Evolutionary conservation across 2,888 invertebrate species (phyloP), one percentile per base, ranked within the genome.

Genomic region (Stenodema calcarata): DNA sequence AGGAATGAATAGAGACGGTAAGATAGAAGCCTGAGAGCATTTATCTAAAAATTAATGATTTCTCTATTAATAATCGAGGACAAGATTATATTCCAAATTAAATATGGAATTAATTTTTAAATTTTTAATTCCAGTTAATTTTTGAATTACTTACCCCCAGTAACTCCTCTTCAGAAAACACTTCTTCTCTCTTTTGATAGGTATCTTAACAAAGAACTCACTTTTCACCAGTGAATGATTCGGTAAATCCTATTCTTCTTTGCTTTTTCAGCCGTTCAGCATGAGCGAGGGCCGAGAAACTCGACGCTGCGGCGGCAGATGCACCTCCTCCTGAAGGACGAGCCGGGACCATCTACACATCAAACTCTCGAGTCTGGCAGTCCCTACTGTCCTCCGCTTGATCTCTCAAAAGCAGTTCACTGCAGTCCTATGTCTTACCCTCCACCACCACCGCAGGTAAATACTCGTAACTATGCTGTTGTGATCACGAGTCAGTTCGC

Each of bases 1-100:
- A 14, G 98, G 98, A 87, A 99, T 99, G 99, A 99, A 99, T 92
- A 96, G 95, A 92, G 98, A 98, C 90, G 96, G 97, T 97, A 91
- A 93, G 83, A 30, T 42, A 12, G 28, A 35, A 4, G 7, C 2
- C 2, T 7, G 7, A 2, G 35, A 35, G 35, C 35, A 4, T 4
- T 35, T 35, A 35, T 7, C 35, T 7, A 4, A 35, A 4, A 35
- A 76, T n/a, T 76, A 35, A 54, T 18, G 3, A 18, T 6, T 18
- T 54, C 54, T 6, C 3, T 18, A 54, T 54, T 54, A 2, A 35
- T 4, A 7, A 35, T 4, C 4, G 7, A 4, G 35, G 35, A 35
- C 4, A 35, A 28, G 12, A 18, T 27, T 12, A 12, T 73, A n/a
- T 23, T 73, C 11, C 12, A 2, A 23, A 73, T 27, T 11, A 30